Evolutionary conservation across 1,140 invertebrate species (phyloP), one percentile per base, ranked within the genome.

Genomic region (Oreohelix idahoensis): DNA sequence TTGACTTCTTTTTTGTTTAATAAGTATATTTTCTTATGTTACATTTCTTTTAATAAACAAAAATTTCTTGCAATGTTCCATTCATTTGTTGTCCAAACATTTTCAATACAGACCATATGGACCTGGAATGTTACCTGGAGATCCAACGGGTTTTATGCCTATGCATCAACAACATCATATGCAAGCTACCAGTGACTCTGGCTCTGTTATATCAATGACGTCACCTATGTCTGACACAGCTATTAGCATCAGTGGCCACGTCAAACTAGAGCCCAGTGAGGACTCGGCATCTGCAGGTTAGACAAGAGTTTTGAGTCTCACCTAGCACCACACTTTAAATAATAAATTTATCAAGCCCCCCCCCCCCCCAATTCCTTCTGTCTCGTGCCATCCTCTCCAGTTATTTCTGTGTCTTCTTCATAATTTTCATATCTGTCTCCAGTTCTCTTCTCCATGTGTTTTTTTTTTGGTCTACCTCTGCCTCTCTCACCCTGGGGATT

Each of bases 261-360:
- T 83, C 45, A 85, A 85, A 73, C 70, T 51, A 5, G 84, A 85
- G 29, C 81, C 84, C 35, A 73, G 77, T 23, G 76, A 79, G 36
- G 77, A 85, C 58, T 79, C 63, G 0, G 49, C 42, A 38, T 81
- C 79, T 45, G 69, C 79, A 42, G 79, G 79, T 81, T 0, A 58
- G 79, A 1, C 15, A 66, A 32, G n/a, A 4, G 13, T 29, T 45
- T 45, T 45, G 5, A 45, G 42, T 45, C 15, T 15, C 15, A 45
- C 53, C 53, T 15, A 5, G 20, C 23, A 58, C 26, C 15, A 58
- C 8, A 58, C 23, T 58, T 23, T 10, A 58, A 58, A 58, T 58
- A 2, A 23, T 58, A 45, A 45, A 45, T 5, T 45, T 8, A 8
- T 45, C 42, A n/a, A n/a, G n/a, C n/a, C n/a, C n/a, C n/a, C n/a